Evolutionary conservation across 2,113 vertebrate genomes (phyloP).

Genomic region (Porphyrio hochstetteri): DNA sequence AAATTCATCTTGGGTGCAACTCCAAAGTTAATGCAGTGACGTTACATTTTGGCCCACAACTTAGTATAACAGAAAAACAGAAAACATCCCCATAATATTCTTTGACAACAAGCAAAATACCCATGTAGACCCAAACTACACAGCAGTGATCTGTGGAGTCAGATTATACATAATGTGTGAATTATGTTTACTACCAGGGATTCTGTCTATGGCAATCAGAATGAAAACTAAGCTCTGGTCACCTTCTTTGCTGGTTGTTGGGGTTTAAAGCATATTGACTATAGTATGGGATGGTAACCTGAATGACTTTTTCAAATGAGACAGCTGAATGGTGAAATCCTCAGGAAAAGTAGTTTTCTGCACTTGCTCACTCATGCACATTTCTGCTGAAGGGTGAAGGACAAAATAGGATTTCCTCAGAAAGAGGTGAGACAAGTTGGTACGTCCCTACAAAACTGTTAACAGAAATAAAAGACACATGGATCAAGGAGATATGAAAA

Average conservation of each 20-base stretch:
- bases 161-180: background rate
- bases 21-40: slow-evolving; percentile 15
- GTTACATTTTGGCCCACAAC: background rate
- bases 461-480: background rate
- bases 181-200: background rate
- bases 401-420: background rate
- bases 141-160: background rate
- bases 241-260: background rate
- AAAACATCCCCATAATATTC: background rate
- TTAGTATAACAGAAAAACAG: slow-evolving; percentile 3
- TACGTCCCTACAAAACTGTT: background rate
- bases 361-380: background rate
- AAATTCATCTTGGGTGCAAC: slow-evolving; percentile 29
- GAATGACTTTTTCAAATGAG: background rate
- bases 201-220: background rate
- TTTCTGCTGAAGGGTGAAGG: background rate
- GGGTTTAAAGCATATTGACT: background rate
- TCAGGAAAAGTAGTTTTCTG: background rate
- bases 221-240: background rate
- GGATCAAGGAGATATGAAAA: background rate
- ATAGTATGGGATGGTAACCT: background rate
- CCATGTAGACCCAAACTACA: background rate
- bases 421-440: background rate
- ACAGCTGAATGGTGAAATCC: background rate
- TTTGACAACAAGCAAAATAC: slow-evolving; percentile 9